Evolutionary conservation across 2,113 vertebrate genomes (phyloP).

Genomic region (Climacteris rufus): DNA sequence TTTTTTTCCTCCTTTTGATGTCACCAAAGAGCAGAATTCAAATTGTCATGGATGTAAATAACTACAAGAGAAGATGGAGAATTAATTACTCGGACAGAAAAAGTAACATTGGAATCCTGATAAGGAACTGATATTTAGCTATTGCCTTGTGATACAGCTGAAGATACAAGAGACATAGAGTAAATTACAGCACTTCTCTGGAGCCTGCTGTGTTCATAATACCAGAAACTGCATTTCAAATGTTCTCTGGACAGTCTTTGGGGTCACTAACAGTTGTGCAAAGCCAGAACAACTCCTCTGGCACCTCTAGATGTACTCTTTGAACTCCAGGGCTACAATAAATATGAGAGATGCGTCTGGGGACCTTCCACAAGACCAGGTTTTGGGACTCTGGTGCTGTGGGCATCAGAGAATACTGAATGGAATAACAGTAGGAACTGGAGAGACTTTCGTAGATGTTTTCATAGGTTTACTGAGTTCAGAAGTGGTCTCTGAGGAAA

Average conservation of each 20-base stretch:
- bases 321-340: neutral
- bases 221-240: neutral
- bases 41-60: neutral
- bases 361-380: neutral
- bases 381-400: neutral
- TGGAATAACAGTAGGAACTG: neutral
- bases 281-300: neutral
- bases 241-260: neutral
- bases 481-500: constrained; percentile 43
- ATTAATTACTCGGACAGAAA: neutral
- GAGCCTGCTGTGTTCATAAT: neutral
- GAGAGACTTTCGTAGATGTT: constrained; percentile 38
- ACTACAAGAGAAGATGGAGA: neutral
- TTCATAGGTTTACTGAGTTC: constrained; percentile 64
- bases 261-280: neutral
- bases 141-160: neutral
- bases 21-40: neutral
- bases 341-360: neutral
- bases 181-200: neutral
- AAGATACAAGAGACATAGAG: neutral
- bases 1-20: neutral
- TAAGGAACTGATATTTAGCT: neutral
- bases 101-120: neutral
- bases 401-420: neutral
- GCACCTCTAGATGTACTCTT: neutral